Conservation (phyloP, 2,113 vertebrate species). For the Poicephalus meyeri region DNA sequence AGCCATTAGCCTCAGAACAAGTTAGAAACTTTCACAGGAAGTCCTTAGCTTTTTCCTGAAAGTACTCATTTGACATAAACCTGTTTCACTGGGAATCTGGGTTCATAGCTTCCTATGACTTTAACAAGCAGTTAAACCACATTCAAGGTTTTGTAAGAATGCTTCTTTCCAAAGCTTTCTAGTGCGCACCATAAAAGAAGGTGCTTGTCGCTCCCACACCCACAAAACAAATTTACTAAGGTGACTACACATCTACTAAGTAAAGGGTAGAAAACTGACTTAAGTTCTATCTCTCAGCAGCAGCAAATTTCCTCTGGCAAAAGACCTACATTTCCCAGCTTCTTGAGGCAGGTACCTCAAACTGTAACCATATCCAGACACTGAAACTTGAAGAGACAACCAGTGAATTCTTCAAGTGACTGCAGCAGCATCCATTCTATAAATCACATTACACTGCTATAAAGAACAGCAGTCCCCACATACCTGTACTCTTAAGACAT, state of each 20-base stretch:
- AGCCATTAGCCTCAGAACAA: not conserved
- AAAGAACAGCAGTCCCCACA: not conserved
- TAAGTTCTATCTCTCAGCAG: not conserved
- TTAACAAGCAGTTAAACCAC: not conserved
- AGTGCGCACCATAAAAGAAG: not conserved
- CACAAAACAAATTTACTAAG: not conserved
- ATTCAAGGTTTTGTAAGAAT: not conserved
- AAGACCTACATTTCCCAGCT: not conserved
- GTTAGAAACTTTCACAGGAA: too few species aligned
- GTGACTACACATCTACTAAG: not conserved
- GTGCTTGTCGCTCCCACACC: not conserved
- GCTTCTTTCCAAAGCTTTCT: not conserved
- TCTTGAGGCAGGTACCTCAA: not conserved
- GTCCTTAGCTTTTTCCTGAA: too few species aligned
- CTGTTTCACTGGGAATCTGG: not conserved
- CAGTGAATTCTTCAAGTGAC: not conserved
- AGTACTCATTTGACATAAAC: too few species aligned
- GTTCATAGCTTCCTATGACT: not conserved
- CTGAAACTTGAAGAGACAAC: not conserved
- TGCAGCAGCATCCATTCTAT: not conserved
- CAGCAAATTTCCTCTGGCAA: not conserved
- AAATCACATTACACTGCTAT: not conserved
- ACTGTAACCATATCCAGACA: not conserved
- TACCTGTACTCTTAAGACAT: not conserved
- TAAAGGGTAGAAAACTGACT: not conserved